Evolutionary conservation across 2,797 vertebrate genomes (phyloP).

Genomic region (Malacoraja senta): DNA sequence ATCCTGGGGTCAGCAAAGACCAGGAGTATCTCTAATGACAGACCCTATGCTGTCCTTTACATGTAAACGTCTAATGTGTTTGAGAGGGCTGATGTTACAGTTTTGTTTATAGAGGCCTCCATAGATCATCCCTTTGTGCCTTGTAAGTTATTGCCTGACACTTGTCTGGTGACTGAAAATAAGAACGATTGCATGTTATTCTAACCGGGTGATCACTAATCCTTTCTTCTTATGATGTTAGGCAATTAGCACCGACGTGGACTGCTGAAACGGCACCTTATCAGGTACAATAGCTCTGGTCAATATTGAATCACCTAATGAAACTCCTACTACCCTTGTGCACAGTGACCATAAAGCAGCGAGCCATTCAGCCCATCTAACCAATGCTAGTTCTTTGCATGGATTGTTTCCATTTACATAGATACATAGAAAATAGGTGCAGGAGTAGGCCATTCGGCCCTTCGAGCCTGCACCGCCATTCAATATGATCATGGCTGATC

Average conservation of each 20-base stretch:
- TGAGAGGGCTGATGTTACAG: not conserved
- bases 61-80: not conserved
- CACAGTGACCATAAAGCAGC: not conserved
- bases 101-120: not conserved
- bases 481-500: too few relatives aligned
- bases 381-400: too few relatives aligned
- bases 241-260: not conserved
- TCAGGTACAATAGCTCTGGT: not conserved
- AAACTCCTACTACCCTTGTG: too few relatives aligned
- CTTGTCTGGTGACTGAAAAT: not conserved
- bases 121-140: not conserved
- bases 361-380: not conserved
- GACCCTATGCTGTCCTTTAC: too few relatives aligned
- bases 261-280: not conserved
- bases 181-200: not conserved
- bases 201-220: not conserved
- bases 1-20: not conserved
- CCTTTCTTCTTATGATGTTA: not conserved
- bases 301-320: not conserved
- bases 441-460: too few relatives aligned
- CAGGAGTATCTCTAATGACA: not conserved
- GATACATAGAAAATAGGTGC: too few relatives aligned
- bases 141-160: not conserved
- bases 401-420: not conserved
- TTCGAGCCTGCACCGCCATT: too few relatives aligned